Conservation (phyloP, 1,140 invertebrate species). For the Plectrocnemia conspersa region DNA sequence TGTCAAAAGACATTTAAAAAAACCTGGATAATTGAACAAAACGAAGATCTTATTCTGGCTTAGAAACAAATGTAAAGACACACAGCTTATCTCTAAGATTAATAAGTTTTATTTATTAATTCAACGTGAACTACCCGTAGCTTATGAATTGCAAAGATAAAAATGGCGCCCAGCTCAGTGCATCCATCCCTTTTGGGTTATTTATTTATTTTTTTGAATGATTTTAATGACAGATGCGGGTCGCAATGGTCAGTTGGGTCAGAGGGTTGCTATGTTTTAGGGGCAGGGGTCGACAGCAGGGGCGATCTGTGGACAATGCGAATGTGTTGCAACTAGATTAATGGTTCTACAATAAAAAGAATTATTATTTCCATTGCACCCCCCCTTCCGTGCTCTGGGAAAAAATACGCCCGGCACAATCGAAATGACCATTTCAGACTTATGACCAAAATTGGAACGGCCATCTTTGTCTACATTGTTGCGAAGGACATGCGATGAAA, state of each 20-base stretch:
- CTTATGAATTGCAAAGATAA: conserved; percentile 24
- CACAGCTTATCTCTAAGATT: too few species aligned
- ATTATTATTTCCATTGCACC: conserved; percentile 25
- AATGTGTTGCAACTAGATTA: conserved; percentile 34
- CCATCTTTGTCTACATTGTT: background rate
- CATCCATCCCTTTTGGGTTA: conserved; percentile 17
- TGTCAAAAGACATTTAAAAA: too few species aligned
- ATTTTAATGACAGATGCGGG: conserved; percentile 36
- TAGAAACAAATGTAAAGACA: too few species aligned
- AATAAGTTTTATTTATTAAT: too few species aligned
- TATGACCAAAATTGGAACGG: background rate
- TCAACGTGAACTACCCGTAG: too few species aligned
- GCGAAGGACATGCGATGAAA: too few species aligned
- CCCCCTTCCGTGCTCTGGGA: background rate
- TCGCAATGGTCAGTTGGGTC: conserved; percentile 33
- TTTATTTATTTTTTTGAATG: conserved; percentile 34
- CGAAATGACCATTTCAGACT: background rate
- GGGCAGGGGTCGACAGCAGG: conserved; percentile 20
- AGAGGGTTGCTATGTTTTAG: conserved; percentile 32
- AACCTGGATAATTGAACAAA: too few species aligned
- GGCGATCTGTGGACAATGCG: conserved; percentile 29
- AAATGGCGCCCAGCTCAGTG: conserved; percentile 23
- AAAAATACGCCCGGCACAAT: background rate
- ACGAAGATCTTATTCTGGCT: too few species aligned
- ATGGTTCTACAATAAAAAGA: conserved; percentile 34